Base-by-base conservation (phyloP, 2,888 invertebrate species). In the Hypselothyrea guttata region DNA sequence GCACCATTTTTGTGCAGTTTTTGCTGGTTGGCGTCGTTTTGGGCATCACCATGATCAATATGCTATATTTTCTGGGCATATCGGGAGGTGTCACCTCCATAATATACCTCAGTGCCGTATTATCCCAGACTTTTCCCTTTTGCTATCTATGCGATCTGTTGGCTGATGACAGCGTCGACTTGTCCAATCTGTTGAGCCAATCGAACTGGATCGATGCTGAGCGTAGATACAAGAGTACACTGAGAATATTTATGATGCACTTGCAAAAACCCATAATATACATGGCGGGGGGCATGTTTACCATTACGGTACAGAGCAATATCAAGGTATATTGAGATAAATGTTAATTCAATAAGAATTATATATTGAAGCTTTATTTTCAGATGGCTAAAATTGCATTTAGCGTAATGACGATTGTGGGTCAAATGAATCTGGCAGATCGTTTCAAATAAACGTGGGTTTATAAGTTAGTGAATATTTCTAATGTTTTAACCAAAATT, bases 171-270 rank as follows among this genome's bases (percentile, higher is more conserved):
- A 48, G 54, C n/a, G 35, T 53, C 2, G 54, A 64, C 0, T 2
- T 76, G 42, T 16, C 64, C 4, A 57, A 60, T n/a, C 8, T 58
- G 0, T 38, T 76, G 9, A 56, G 40, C 11, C 64, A 81, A 0
- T 76, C 73, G 0, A 61, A 67, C 2, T 76, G 73, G 75, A 46
- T 73, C 4, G 73, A 64, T 30, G 81, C 75, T 0, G 58, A 69
- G 15, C 56, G 41, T 1, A 52, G 57, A 0, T 76, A 67, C 18
- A 66, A 58, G 28, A 34, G 57, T 4, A 74, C 52, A 1, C 2
- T 66, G 1, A 35, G 7, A 0, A 48, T 54, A 1, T 66, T 71
- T 11, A 35, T 58, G 46, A 31, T 11, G 0, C 42, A 68, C 4
- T 22, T 63, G 8, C 75, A 71, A 7, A 34, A 57, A 8, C 52